Conservation (phyloP, 2,888 invertebrate genomes). For the Diaperis boleti region DNA sequence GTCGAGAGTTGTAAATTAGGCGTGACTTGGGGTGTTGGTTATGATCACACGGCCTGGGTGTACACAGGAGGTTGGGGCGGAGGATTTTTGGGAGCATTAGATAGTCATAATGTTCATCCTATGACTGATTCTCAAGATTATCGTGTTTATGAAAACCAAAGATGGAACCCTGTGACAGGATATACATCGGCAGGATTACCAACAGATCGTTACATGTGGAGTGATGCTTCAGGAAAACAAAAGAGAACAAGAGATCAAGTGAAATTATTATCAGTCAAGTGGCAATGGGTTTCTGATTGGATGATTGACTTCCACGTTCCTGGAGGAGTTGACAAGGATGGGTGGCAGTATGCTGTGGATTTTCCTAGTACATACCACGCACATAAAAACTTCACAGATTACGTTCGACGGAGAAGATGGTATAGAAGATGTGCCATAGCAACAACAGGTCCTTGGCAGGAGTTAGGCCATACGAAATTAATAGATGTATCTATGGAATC, state of each 20-base stretch:
- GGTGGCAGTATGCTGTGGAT: constrained; percentile 96
- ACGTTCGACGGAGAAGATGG: constrained; percentile 73
- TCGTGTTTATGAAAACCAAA: constrained; percentile 93
- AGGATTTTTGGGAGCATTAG: constrained; percentile 75
- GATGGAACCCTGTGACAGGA: constrained; percentile 93
- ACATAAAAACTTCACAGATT: constrained; percentile 88
- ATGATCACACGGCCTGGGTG: constrained; percentile 90
- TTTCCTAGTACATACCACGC: constrained; percentile 90
- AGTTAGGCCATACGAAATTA: constrained; percentile 87
- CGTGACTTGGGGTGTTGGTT: constrained; percentile 92
- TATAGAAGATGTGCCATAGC: constrained; percentile 78
- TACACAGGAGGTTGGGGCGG: constrained; percentile 93
- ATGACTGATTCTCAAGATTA: constrained; percentile 90
- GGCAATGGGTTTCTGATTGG: constrained; percentile 96
- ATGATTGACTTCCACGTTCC: constrained; percentile 90
- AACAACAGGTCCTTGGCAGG: constrained; percentile 90
- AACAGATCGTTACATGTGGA: constrained; percentile 92
- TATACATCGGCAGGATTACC: constrained; percentile 85
- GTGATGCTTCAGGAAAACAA: constrained; percentile 86
- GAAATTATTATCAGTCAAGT: constrained; percentile 85
- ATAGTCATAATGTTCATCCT: constrained; percentile 74
- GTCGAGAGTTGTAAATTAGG: constrained; percentile 82
- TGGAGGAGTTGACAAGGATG: constrained; percentile 90
- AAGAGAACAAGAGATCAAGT: constrained; percentile 89
- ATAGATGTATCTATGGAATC: constrained; percentile 77